Evolutionary conservation across 2,888 invertebrate species (phyloP), one percentile per base, ranked within the genome.

Genomic region (Thera britannica): DNA sequence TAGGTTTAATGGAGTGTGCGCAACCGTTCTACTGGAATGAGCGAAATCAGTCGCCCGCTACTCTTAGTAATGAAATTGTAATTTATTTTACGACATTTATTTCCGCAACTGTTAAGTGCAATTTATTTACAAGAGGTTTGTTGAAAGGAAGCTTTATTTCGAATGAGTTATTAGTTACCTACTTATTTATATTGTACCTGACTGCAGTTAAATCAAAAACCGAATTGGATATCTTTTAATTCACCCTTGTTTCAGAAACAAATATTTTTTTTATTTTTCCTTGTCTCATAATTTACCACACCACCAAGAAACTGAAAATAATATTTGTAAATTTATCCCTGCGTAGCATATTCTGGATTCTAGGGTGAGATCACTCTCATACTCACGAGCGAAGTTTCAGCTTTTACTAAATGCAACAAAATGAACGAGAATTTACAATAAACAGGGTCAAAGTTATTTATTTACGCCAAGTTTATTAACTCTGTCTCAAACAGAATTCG

Each of bases 11-110:
- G 64, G 61, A 61, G 57, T 44, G 51, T 35, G 48, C 68, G 38
- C 38, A 36, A 59, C 49, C 55, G 38, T 65, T 61, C 52, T 35
- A 12, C 4, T 41, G 38, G 57, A 61, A 64, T 60, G 48, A 51
- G 57, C 64, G 46, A 61, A 68, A 68, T 68, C 68, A 64, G 68
- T 68, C 65, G 62, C 52, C 65, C 65, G 62, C 52, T 62, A 38
- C 57, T 58, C 49, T 70, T 68, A 72, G 59, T 67, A 69, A 69
- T 67, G 68, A 69, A 67, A 63, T 58, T 67, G 63, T 69, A 65
- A 71, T 67, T 69, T 69, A 65, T 70, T 58, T 68, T 62, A 62
- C 58, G 70, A 49, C 64, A 52, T 60, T 51, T 57, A 63, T 60
- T 64, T 64, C 46, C 48, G 55, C 55, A 62, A 59, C 58, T 58